phyloP scores from a whole-genome alignment of 2,113 vertebrate species.

The Pycnonotus jocosus region DNA sequence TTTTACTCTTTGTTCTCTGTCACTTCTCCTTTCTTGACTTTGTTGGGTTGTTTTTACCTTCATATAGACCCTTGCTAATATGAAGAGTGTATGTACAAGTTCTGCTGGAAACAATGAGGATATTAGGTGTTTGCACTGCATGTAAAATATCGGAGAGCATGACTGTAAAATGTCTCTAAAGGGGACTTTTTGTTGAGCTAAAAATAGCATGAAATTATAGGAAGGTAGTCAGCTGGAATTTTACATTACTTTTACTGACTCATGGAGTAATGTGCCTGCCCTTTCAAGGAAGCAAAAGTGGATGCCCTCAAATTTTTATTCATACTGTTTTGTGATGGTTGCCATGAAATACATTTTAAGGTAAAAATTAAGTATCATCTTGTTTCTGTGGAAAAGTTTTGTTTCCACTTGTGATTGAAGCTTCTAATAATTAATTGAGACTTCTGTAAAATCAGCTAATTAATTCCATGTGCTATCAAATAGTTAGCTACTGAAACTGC shows the following conservation, averaged over 20 bases:
- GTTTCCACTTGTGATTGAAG: background rate
- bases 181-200: background rate
- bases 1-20: background rate
- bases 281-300: background rate
- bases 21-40: background rate
- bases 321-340: background rate
- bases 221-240: slow-evolving; percentile 13
- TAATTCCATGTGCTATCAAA: background rate
- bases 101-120: background rate
- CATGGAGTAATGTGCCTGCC: background rate
- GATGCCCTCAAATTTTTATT: background rate
- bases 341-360: background rate
- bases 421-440: background rate
- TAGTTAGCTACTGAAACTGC: background rate
- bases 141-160: background rate
- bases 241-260: background rate
- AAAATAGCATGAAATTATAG: background rate
- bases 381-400: background rate
- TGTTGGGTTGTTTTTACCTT: background rate
- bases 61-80: background rate
- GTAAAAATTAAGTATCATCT: background rate
- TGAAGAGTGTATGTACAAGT: background rate
- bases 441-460: background rate
- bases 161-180: background rate
- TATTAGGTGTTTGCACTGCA: background rate